These are phyloP conservation scores for Clavelina lepadiformis DNA, from an alignment of 23 tunicate species.

Conservation along the genomic window DNA sequence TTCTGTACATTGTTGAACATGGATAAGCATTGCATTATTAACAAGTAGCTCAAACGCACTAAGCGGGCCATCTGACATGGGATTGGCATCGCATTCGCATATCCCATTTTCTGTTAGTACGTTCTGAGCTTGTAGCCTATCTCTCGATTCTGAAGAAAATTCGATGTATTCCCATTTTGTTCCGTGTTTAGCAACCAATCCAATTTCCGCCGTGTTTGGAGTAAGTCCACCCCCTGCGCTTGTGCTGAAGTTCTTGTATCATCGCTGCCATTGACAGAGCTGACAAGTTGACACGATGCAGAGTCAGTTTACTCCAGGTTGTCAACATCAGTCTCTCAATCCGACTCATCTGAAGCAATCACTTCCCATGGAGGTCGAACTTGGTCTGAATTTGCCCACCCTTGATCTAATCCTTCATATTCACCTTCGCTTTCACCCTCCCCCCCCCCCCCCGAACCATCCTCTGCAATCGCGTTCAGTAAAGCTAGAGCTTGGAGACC, in stretches of 20 bases:
- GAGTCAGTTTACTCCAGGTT: slow-evolving; percentile 18
- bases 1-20: slow-evolving; percentile 15
- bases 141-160: slow-evolving; percentile 4
- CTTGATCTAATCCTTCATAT: not conserved
- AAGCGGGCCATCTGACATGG: slow-evolving; percentile 1
- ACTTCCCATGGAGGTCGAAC: slow-evolving; percentile 10
- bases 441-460: too few species aligned
- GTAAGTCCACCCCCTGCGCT: slow-evolving; percentile 8
- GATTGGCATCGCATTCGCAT: slow-evolving; percentile 13
- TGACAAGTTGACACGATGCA: slow-evolving; percentile 22
- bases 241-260: slow-evolving; percentile 12
- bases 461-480: too few species aligned
- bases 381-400: slow-evolving; percentile 14
- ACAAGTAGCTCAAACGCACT: slow-evolving; percentile 8
- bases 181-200: slow-evolving; percentile 14
- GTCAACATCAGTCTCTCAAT: slow-evolving; percentile 14
- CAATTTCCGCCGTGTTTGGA: slow-evolving; percentile 7
- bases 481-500: slow-evolving; percentile 2
- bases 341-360: slow-evolving; percentile 19
- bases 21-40: slow-evolving; percentile 8
- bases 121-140: slow-evolving; percentile 17
- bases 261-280: slow-evolving; percentile 8
- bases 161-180: not conserved
- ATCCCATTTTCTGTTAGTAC: slow-evolving; percentile 4
- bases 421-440: too few species aligned